phyloP scores from a whole-genome alignment of 1,140 invertebrate genomes.

The Bombus cullumanus region DNA sequence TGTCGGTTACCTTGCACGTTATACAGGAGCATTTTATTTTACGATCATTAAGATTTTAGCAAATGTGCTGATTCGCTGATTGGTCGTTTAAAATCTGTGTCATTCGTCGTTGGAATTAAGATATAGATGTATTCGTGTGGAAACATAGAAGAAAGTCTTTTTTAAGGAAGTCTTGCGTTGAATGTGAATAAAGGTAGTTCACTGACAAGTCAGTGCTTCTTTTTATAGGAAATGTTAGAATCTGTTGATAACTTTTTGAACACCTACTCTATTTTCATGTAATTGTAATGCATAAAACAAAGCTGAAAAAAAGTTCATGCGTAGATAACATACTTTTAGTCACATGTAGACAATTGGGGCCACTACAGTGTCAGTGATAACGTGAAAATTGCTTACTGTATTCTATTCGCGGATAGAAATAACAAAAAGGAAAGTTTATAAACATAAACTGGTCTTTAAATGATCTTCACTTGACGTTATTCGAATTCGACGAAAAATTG shows the following conservation, averaged over 20 bases:
- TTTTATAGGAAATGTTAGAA: background rate
- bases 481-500: too few species aligned
- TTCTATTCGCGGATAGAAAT: background rate
- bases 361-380: background rate
- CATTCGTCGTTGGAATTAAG: background rate
- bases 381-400: background rate
- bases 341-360: background rate
- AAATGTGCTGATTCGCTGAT: background rate
- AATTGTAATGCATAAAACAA: background rate
- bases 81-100: constrained; percentile 9
- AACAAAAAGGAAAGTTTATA: too few species aligned
- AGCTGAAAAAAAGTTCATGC: background rate
- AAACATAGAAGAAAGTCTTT: background rate
- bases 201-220: background rate
- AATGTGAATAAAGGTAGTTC: background rate
- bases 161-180: background rate
- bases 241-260: background rate
- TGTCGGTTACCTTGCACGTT: background rate
- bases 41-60: background rate
- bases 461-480: background rate
- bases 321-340: background rate
- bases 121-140: too few species aligned
- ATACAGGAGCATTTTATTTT: constrained; percentile 35
- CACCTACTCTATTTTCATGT: background rate
- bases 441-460: too few species aligned